A percentile compares a stretch with the other conserved stretches of the same genome.
phyloP scores from a whole-genome alignment of 2,797 vertebrate species.

The Cynopterus sphinx region DNA sequence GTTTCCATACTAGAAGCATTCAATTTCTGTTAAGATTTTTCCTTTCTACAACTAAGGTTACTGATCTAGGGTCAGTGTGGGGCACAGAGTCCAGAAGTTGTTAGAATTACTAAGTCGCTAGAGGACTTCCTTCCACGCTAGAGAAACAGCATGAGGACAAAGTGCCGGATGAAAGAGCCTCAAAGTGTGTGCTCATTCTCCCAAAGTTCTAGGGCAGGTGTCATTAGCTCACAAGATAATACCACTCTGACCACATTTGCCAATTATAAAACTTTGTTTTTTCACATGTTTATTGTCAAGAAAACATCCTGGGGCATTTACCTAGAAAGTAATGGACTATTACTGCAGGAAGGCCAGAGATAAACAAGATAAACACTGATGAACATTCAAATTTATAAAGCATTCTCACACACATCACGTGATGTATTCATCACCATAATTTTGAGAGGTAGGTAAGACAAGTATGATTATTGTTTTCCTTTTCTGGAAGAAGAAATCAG shows the following conservation, averaged over 20 bases:
- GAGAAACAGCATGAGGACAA: not conserved
- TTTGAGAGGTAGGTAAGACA: not conserved
- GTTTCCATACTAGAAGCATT: not conserved
- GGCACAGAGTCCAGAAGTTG: not conserved
- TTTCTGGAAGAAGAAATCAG: not conserved
- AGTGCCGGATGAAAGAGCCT: not conserved
- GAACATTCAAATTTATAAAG: not conserved
- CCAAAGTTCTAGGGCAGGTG: not conserved
- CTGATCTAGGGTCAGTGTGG: not conserved
- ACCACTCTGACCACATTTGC: not conserved
- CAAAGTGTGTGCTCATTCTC: fast-evolving
- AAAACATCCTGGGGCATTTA: not conserved
- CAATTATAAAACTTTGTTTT: not conserved
- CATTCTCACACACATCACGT: not conserved
- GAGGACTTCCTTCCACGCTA: not conserved
- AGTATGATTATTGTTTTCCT: not conserved
- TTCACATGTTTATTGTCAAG: not conserved
- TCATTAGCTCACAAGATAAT: not conserved
- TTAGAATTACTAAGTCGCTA: not conserved
- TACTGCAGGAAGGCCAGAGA: not conserved
- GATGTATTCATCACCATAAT: not conserved
- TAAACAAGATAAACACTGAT: not conserved
- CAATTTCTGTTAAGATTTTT: not conserved
- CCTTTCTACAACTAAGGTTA: not conserved
- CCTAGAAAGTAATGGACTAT: not conserved